Conservation (phyloP, 2,113 vertebrate species). For the Pluvialis apricaria region DNA sequence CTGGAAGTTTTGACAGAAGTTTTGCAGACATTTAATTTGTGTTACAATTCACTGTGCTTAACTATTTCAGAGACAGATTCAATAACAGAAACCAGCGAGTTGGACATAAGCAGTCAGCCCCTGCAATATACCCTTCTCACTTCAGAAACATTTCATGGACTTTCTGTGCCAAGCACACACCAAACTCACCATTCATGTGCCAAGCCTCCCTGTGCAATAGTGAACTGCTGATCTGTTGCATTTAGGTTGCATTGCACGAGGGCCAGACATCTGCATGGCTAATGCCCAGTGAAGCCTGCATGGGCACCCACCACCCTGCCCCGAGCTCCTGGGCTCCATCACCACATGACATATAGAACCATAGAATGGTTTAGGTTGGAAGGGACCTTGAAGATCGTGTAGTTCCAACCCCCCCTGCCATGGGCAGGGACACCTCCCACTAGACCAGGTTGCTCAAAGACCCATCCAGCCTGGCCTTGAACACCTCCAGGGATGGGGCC, state of each 20-base stretch:
- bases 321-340: not conserved
- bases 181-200: fast-evolving
- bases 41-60: not conserved
- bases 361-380: too few species aligned
- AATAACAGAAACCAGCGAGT: not conserved
- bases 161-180: fast-evolving
- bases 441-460: too few species aligned
- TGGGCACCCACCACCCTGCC: too few species aligned
- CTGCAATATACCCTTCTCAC: fast-evolving
- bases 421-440: too few species aligned
- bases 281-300: fast-evolving
- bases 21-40: not conserved
- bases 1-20: not conserved
- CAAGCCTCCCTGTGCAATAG: fast-evolving
- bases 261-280: not conserved
- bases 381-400: too few species aligned
- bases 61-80: not conserved
- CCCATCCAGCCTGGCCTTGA: too few species aligned
- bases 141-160: not conserved
- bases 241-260: fast-evolving
- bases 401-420: too few species aligned
- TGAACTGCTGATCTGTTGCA: fast-evolving
- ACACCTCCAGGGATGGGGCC: too few species aligned
- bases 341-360: fast-evolving
- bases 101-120: fast-evolving